A percentile compares a stretch with the other conserved stretches of the same genome.
phyloP scores from a whole-genome alignment of 2,113 vertebrate species.

The Donacobius atricapilla region DNA sequence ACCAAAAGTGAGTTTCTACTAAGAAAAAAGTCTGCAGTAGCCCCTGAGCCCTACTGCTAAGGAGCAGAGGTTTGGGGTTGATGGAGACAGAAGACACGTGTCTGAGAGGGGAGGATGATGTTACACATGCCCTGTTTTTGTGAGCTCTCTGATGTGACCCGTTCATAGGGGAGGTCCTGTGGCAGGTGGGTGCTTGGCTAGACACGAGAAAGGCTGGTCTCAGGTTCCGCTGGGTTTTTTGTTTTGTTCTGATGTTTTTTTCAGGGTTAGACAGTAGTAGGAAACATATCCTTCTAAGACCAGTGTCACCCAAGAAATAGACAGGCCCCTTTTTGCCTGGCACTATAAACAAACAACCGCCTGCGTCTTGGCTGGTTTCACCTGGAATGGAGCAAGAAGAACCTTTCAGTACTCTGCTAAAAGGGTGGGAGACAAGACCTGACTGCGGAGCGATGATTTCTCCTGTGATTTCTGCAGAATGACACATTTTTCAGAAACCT shows the following conservation, averaged over 20 bases:
- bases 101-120: background rate
- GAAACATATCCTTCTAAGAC: background rate
- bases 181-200: background rate
- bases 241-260: background rate
- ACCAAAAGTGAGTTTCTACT: background rate
- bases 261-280: background rate
- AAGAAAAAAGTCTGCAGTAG: background rate
- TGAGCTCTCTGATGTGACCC: background rate
- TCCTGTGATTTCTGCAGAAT: background rate
- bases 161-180: background rate
- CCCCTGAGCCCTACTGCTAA: background rate
- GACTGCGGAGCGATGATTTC: background rate
- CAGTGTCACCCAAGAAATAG: background rate
- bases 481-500: background rate
- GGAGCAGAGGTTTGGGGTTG: background rate
- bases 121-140: background rate
- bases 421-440: background rate
- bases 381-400: background rate
- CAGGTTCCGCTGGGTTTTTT: background rate
- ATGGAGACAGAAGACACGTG: background rate
- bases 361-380: background rate
- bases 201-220: background rate
- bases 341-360: background rate
- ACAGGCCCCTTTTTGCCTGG: background rate
- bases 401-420: background rate